Conservation (phyloP, 1,140 invertebrate species). For the Globodera rostochiensis region DNA sequence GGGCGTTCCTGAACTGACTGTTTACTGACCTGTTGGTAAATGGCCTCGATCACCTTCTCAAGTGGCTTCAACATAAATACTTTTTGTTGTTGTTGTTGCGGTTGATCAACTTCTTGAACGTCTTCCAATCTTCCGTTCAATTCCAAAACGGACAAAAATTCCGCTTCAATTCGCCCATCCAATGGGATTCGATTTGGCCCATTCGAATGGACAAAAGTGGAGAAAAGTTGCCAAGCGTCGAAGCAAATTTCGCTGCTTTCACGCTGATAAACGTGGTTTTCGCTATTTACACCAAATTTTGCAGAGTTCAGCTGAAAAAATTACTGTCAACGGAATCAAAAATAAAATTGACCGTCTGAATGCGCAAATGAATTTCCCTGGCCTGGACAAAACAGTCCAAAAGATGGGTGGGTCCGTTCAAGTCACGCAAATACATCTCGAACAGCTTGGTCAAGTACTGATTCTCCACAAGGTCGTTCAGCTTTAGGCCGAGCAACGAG, state of each 20-base stretch:
- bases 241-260: conserved; percentile 36
- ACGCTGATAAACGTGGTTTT: background rate
- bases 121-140: background rate
- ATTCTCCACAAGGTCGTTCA: conserved; percentile 47
- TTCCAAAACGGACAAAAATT: conserved; percentile 31
- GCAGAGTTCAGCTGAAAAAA: background rate
- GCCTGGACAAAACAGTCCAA: conserved; percentile 53
- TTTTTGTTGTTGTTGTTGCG: background rate
- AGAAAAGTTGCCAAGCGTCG: conserved; percentile 50
- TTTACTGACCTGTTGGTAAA: conserved; percentile 26
- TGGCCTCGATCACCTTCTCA: conserved; percentile 38
- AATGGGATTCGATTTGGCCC: conserved; percentile 40
- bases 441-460: conserved; percentile 43
- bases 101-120: background rate
- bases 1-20: background rate
- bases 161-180: conserved; percentile 9
- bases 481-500: conserved; percentile 46
- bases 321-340: background rate
- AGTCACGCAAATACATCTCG: conserved; percentile 49
- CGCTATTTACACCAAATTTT: background rate
- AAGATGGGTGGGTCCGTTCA: conserved; percentile 45
- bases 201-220: conserved; percentile 41
- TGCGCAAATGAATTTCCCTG: conserved; percentile 37
- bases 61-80: conserved; percentile 10
- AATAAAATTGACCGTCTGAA: conserved; percentile 34